Percentiles rank a stretch among this genome's conserved stretches.
Evolutionary conservation across 2,888 invertebrate species (phyloP).

Genomic region (Callyntrura sp.): DNA sequence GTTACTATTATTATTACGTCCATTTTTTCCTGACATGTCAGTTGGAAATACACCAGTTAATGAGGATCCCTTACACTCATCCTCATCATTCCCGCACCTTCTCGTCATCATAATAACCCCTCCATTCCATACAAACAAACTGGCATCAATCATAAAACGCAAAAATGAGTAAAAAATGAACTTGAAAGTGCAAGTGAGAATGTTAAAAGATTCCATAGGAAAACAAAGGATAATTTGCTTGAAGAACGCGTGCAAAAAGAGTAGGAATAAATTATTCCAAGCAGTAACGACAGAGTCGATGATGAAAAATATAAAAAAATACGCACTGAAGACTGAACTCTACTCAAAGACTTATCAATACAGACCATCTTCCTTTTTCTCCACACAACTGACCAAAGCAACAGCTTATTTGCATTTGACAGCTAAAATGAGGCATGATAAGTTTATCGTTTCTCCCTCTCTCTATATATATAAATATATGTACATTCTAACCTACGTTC

Average conservation of each 20-base stretch:
- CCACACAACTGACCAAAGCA: neutral
- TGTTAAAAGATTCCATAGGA: neutral
- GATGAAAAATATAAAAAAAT: neutral
- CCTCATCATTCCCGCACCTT: neutral
- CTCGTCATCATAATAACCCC: neutral
- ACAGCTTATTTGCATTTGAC: neutral
- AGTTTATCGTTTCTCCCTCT: neutral
- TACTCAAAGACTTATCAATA: conserved; percentile 12
- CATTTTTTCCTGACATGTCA: neutral
- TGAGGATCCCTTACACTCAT: neutral
- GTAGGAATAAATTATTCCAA: neutral
- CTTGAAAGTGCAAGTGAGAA: conserved; percentile 15
- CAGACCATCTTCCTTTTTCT: conserved; percentile 36
- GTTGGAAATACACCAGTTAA: neutral
- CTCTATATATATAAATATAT: neutral
- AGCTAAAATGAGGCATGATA: conserved; percentile 2
- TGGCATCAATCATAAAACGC: conserved; percentile 6
- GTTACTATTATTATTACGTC: neutral
- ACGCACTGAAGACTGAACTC: neutral
- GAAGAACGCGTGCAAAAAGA: neutral
- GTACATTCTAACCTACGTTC: neutral
- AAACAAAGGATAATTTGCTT: conserved; percentile 17
- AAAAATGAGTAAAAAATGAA: conserved; percentile 16
- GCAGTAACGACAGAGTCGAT: neutral
- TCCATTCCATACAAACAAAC: neutral